These are phyloP conservation scores for Nemoura dubitans DNA, from an alignment of 2,888 invertebrate species.

Conservation along the genomic window DNA sequence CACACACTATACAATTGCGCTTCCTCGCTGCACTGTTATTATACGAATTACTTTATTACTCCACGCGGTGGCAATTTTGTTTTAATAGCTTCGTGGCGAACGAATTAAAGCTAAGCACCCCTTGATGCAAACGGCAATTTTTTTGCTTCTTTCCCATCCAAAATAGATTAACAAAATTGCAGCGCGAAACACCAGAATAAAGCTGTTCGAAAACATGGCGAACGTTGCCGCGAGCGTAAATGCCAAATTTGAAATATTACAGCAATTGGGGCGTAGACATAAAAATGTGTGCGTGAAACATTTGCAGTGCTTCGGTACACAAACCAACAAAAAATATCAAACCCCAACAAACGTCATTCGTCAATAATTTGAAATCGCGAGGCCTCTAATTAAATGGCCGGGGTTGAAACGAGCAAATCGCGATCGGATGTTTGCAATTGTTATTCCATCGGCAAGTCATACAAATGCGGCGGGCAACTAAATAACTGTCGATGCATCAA, in stretches of 20 bases:
- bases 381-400: background rate
- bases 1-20: background rate
- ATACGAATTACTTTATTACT: background rate
- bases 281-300: background rate
- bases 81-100: background rate
- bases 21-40: background rate
- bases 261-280: background rate
- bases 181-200: background rate
- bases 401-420: background rate
- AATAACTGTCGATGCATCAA: conserved; percentile 12
- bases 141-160: background rate
- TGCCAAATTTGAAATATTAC: background rate
- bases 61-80: background rate
- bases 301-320: background rate
- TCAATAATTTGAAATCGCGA: background rate
- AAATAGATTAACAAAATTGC: conserved; percentile 5
- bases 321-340: background rate
- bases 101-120: background rate
- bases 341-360: background rate
- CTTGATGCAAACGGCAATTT: background rate
- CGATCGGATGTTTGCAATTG: background rate
- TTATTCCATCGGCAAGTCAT: background rate
- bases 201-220: background rate
- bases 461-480: background rate
- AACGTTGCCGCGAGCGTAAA: background rate